Evolutionary conservation across 1,140 invertebrate species (phyloP).

Genomic region (Acromyrmex echinatior): DNA sequence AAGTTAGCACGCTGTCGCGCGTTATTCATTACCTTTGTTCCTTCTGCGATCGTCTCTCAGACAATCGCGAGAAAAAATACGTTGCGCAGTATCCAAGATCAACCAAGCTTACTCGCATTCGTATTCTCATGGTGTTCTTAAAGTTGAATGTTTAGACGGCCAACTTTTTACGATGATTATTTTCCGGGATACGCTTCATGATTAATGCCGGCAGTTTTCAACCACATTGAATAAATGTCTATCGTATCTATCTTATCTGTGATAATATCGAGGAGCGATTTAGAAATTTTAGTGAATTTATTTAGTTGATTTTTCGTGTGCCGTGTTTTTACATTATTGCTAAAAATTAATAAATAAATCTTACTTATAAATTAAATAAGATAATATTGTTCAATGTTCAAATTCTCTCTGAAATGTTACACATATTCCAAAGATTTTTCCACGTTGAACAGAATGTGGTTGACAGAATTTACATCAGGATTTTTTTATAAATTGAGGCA

Average conservation of each 20-base stretch:
- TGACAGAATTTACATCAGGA: too few species aligned
- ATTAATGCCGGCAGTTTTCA: background rate
- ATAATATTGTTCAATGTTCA: too few species aligned
- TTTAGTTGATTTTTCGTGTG: background rate
- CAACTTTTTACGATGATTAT: background rate
- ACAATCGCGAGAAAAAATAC: slow-evolving; percentile 56
- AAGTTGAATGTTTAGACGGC: slow-evolving; percentile 31
- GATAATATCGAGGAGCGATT: background rate
- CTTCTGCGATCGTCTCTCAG: slow-evolving; percentile 47
- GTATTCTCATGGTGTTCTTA: background rate
- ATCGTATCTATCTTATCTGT: background rate
- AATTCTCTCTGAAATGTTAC: too few species aligned
- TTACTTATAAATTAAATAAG: background rate
- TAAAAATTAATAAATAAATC: background rate
- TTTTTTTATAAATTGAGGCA: too few species aligned
- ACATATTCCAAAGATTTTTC: too few species aligned
- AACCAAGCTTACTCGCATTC: background rate
- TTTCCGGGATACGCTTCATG: background rate
- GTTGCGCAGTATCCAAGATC: slow-evolving; percentile 9
- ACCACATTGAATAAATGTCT: background rate
- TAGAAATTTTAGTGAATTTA: background rate
- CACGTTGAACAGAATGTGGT: too few species aligned
- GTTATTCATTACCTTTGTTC: slow-evolving; percentile 69
- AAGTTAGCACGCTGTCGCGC: slow-evolving; percentile 62
- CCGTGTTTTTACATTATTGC: background rate